Conservation (phyloP, 2,113 vertebrate genomes). For the Siniperca knerii region DNA sequence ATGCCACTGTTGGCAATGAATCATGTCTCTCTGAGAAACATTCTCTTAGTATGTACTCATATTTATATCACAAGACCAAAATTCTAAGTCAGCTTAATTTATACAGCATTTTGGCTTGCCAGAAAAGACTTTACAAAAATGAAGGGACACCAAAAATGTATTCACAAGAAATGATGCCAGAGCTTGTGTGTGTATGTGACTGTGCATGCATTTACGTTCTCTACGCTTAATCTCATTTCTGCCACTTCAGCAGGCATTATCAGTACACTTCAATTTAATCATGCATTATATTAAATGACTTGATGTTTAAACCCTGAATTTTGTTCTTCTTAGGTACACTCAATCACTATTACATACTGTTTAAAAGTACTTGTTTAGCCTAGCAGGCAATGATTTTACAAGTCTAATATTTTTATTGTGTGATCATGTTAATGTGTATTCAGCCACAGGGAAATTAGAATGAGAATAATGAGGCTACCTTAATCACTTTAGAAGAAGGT, state of each 20-base stretch:
- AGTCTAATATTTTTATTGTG: slow-evolving; percentile 2
- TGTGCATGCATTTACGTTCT: slow-evolving; percentile 27
- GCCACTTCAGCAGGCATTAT: slow-evolving; percentile 42
- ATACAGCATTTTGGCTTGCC: slow-evolving; percentile 11
- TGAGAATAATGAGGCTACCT: background rate
- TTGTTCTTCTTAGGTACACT: background rate
- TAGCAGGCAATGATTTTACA: slow-evolving; percentile 7
- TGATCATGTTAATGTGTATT: background rate
- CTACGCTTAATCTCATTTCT: slow-evolving; percentile 44
- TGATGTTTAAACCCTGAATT: background rate
- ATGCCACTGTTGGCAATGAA: slow-evolving; percentile 21
- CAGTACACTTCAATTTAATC: slow-evolving; percentile 38
- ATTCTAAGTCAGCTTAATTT: slow-evolving; percentile 36
- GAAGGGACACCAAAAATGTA: background rate
- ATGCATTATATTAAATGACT: slow-evolving; percentile 17
- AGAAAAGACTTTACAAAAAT: slow-evolving; percentile 20
- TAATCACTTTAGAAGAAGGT: background rate
- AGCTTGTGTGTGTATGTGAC: slow-evolving; percentile 16
- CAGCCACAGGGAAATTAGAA: background rate
- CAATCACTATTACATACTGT: slow-evolving; percentile 9
- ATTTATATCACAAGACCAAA: slow-evolving; percentile 38
- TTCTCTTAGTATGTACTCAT: slow-evolving; percentile 14
- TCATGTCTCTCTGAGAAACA: slow-evolving; percentile 21
- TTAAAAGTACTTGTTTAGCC: slow-evolving; percentile 17
- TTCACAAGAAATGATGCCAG: slow-evolving; percentile 14